Base-by-base conservation (phyloP, 2,888 invertebrate species). In the Melinaea marsaeus region DNA sequence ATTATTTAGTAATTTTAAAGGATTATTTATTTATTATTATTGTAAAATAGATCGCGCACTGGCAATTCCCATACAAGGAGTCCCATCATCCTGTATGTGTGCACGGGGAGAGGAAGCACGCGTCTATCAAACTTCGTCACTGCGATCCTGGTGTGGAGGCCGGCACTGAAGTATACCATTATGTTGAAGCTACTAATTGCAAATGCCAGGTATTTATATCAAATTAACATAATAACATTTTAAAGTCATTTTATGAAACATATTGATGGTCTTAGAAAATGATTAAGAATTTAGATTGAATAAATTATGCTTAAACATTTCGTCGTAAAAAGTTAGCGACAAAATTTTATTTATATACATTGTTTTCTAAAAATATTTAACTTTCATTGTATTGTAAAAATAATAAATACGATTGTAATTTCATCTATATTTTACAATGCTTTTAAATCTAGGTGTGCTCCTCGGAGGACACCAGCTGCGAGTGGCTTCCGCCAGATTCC, bases 71-170 rank as follows among this genome's bases (percentile, higher is more conserved):
- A 0, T 97, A 94, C 85, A 97, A 97, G 80, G 93, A 94, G 68
- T 95, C 96, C 0, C 93, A 94, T 74, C 97, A 97, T 80, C 96
- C 96, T 0, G 97, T 97, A 1, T 97, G 97, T 83, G 94, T 95
- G 55, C 96, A 97, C 80, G 94, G 94, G 1, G 93, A 93, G 0
- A 90, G 94, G 3, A 92, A 92, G 66, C 92, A 93, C 59, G 92
- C 94, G 0, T 92, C 93, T 13, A 94, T 93, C 0, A 92, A 92
- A 57, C 87, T 97, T 51, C 88, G 92, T 4, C 89, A 96, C 78
- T 97, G 97, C 78, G 95, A 97, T 77, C 93, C 94, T 0, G 94
- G 93, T 7, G 95, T 93, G 0, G 90, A 92, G 65, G 90, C 93
- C 0, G 94, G 94, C 58, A 94, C 95, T 0, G 93, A 94, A 47